Evolutionary conservation across 2,888 invertebrate genomes (phyloP), one percentile per base, ranked within the genome.

Genomic region (Augochlorella aurata): DNA sequence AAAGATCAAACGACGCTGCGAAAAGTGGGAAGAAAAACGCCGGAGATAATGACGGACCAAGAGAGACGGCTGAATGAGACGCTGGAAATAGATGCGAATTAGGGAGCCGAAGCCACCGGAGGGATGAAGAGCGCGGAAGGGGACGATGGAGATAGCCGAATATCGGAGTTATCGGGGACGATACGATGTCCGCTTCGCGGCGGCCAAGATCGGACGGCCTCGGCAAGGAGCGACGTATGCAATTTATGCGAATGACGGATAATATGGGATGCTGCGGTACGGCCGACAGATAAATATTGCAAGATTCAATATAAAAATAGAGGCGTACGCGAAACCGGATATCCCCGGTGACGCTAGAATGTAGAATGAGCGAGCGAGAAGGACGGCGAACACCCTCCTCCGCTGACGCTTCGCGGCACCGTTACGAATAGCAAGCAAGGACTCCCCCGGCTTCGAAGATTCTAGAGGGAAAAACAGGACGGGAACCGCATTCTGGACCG

Each of bases 31-130:
- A 29, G 24, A 67, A 50, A 71, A 66, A 38, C 44, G 44, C 65
- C 21, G 49, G 47, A 14, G 38, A 52, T 47, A 45, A 21, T 50
- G 21, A 5, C 29, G 70, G 44, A 70, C 75, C 70, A 65, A 80
- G 29, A 52, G 72, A 66, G 84, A 82, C 61, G 18, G 29, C 16
- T 49, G n/a, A 52, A 38, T 38, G 63, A 58, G 61, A 63, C 10
- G 71, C 61, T n/a, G 65, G 73, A 69, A 82, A 67, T 72, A 68
- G 78, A 18, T 78, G 72, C 63, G 73, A 67, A 79, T 82, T 83
- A 77, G 77, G 54, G 69, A 58, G 63, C 21, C 58, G 72, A 71
- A 70, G 47, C 38, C 73, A 63, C 71, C n/a, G 44, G 66, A 66
- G 74, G 77, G 72, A 69, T 61, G 72, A 74, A 38, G 68, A 38